These are phyloP conservation scores for Brachylomia viminalis DNA, from an alignment of 2,888 invertebrate genomes.

Conservation along the genomic window DNA sequence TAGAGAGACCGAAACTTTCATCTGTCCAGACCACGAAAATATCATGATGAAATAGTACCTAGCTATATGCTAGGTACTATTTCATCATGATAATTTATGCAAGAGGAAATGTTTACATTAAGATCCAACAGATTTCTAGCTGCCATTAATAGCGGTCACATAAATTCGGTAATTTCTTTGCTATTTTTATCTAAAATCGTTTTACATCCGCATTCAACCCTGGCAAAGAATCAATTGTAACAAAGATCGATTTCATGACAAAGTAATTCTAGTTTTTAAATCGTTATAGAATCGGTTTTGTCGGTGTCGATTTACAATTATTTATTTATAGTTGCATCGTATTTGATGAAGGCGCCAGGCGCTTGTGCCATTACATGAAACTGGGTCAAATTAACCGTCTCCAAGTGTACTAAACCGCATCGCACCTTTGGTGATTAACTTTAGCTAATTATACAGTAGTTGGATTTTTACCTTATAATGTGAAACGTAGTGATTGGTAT, in stretches of 20 bases:
- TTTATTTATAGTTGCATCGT: slow-evolving; percentile 30
- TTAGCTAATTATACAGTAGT: slow-evolving; percentile 23
- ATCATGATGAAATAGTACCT: too few relatives aligned
- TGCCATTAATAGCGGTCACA: not conserved
- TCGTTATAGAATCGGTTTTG: slow-evolving; percentile 23
- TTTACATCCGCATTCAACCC: not conserved
- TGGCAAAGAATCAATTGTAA: not conserved
- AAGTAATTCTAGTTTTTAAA: slow-evolving; percentile 1
- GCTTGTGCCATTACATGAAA: slow-evolving; percentile 30
- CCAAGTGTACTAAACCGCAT: slow-evolving; percentile 39
- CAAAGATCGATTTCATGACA: slow-evolving; percentile 16
- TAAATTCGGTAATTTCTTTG: not conserved
- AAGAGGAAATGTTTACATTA: not conserved
- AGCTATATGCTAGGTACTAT: too few relatives aligned
- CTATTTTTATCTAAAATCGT: slow-evolving; percentile 2
- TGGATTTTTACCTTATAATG: not conserved
- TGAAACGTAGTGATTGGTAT: not conserved
- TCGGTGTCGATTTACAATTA: slow-evolving; percentile 24
- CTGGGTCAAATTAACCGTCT: slow-evolving; percentile 50
- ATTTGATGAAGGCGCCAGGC: slow-evolving; percentile 32
- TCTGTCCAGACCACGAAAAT: not conserved
- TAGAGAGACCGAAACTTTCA: not conserved
- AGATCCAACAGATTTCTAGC: not conserved
- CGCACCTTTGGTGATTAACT: slow-evolving; percentile 27
- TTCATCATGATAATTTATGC: not conserved